These are phyloP conservation scores for Perca flavescens DNA, from an alignment of 2,113 vertebrate species.

Conservation along the genomic window DNA sequence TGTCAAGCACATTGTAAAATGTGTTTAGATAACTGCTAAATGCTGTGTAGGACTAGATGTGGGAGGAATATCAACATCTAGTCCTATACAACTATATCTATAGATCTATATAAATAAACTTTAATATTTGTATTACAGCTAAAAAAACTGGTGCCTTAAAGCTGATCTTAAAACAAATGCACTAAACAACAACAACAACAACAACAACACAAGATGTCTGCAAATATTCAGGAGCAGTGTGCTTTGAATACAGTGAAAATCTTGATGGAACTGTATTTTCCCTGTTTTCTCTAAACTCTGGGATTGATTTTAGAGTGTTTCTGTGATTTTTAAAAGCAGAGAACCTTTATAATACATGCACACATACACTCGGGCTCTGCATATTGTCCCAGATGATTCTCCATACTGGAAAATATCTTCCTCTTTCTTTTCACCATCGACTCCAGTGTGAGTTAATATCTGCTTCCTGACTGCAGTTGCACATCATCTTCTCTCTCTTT, in stretches of 20 bases:
- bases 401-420: constrained; percentile 19
- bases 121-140: constrained; percentile 31
- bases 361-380: not conserved
- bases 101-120: constrained; percentile 6
- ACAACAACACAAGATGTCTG: constrained; percentile 27
- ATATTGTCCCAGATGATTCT: constrained; percentile 3
- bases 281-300: not conserved
- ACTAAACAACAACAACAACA: constrained; percentile 33
- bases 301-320: constrained; percentile 4
- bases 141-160: constrained; percentile 22
- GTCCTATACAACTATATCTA: no score
- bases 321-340: constrained; percentile 9
- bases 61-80: no score
- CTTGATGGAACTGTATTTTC: constrained; percentile 31
- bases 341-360: constrained; percentile 9
- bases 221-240: constrained; percentile 35
- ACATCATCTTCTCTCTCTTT: constrained; percentile 40
- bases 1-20: constrained; percentile 3
- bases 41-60: no score
- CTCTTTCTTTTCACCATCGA: constrained; percentile 1
- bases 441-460: constrained; percentile 43
- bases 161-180: constrained; percentile 30
- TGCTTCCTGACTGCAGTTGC: constrained; percentile 46
- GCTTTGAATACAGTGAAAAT: constrained; percentile 21
- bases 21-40: constrained; percentile 12